phyloP scores from a whole-genome alignment of 2,797 vertebrate genomes.

The Anguilla marmorata region DNA sequence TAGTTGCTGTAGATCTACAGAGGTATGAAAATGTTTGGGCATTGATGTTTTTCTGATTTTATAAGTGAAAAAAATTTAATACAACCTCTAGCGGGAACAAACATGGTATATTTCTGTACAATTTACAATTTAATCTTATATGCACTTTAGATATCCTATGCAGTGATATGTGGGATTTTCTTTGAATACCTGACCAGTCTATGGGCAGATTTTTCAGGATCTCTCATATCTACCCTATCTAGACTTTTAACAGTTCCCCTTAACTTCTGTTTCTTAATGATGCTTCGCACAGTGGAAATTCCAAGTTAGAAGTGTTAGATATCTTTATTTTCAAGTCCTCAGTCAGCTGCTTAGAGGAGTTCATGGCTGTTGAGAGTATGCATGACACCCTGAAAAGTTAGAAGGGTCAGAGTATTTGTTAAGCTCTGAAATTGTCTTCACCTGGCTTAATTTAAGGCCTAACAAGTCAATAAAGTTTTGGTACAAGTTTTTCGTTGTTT shows the following conservation, averaged over 20 bases:
- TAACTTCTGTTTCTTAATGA: no score
- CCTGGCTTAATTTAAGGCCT: neutral
- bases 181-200: neutral
- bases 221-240: neutral
- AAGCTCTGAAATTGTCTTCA: neutral
- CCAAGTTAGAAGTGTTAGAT: neutral
- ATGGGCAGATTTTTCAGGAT: neutral
- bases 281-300: neutral
- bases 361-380: neutral
- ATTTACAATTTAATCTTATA: neutral
- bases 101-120: neutral
- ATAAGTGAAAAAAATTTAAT: neutral
- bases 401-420: neutral
- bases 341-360: neutral
- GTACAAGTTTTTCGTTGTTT: neutral
- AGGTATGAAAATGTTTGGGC: neutral
- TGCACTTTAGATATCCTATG: neutral
- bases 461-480: neutral
- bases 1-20: slow-evolving; percentile 51
- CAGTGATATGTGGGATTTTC: neutral
- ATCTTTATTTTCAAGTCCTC: neutral
- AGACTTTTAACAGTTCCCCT: no score
- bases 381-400: neutral
- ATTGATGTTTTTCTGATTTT: neutral
- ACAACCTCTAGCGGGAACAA: neutral